These are phyloP conservation scores for Ctenodactylus gundi DNA, from an alignment of 2,113 vertebrate species.

Conservation along the genomic window DNA sequence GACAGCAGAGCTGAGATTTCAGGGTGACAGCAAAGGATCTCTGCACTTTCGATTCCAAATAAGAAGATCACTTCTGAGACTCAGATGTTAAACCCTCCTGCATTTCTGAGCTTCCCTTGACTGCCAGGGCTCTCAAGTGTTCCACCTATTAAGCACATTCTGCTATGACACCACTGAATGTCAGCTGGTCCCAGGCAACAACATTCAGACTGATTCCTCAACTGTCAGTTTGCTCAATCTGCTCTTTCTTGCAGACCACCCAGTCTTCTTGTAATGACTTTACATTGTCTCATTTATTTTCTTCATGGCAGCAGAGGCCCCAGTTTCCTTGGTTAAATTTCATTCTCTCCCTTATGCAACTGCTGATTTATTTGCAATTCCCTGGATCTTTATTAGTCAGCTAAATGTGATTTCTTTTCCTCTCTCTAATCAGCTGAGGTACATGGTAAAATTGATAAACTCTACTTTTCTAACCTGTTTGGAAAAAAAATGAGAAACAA, in stretches of 20 bases:
- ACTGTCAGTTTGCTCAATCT: constrained; percentile 71
- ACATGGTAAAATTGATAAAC: constrained; percentile 42
- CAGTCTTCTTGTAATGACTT: constrained; percentile 73
- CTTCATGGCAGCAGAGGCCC: constrained; percentile 68
- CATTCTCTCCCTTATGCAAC: constrained; percentile 69
- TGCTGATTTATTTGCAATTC: constrained; percentile 73
- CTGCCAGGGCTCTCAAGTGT: background rate
- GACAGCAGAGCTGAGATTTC: constrained; percentile 24
- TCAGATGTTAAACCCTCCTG: constrained; percentile 46
- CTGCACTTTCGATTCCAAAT: constrained; percentile 53
- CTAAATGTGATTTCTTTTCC: constrained; percentile 10
- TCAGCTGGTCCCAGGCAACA: constrained; percentile 53
- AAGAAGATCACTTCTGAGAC: constrained; percentile 56
- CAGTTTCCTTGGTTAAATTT: constrained; percentile 74
- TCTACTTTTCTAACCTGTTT: constrained; percentile 40
- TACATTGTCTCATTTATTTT: constrained; percentile 77
- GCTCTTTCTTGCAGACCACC: constrained; percentile 70
- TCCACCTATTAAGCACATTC: constrained; percentile 58
- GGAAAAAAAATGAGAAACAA: background rate
- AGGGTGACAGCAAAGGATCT: background rate
- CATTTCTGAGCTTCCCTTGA: constrained; percentile 54
- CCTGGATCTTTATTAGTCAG: constrained; percentile 59
- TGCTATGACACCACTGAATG: constrained; percentile 51
- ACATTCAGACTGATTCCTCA: constrained; percentile 66
- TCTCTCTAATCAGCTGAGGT: constrained; percentile 43